phyloP scores from a whole-genome alignment of 2,888 invertebrate genomes.

The Ornithoptera priamus region DNA sequence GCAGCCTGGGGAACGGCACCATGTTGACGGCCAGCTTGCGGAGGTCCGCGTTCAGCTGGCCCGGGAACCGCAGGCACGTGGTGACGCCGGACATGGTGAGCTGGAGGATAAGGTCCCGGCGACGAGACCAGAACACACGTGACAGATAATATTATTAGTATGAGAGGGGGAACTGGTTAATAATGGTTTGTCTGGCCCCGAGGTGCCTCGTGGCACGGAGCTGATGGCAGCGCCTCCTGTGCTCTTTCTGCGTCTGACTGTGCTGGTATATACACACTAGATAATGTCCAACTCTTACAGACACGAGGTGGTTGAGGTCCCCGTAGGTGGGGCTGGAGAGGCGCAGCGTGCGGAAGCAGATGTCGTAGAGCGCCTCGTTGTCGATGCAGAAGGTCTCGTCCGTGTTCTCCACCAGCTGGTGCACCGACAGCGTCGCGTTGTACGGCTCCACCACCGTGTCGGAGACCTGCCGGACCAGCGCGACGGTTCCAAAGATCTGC shows the following conservation, averaged over 20 bases:
- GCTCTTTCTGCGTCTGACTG: too few relatives aligned
- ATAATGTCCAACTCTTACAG: slow-evolving; percentile 41
- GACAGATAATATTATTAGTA: too few relatives aligned
- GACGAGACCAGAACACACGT: too few relatives aligned
- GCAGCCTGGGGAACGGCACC: slow-evolving; percentile 98
- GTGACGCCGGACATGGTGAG: slow-evolving; percentile 93
- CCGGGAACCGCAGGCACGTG: slow-evolving; percentile 89
- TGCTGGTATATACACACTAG: too few relatives aligned
- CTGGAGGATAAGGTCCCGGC: too few relatives aligned
- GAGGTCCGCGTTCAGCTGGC: slow-evolving; percentile 82
- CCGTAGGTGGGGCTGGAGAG: slow-evolving; percentile 92
- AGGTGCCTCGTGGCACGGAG: too few relatives aligned
- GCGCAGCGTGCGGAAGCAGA: slow-evolving; percentile 94
- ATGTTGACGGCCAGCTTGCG: slow-evolving; percentile 96
- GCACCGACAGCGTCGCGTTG: slow-evolving; percentile 92
- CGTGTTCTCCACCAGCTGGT: slow-evolving; percentile 92
- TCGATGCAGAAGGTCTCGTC: slow-evolving; percentile 94
- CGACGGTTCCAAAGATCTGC: too few relatives aligned
- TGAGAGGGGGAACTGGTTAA: too few relatives aligned
- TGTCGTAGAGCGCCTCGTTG: slow-evolving; percentile 83
- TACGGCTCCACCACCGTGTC: slow-evolving; percentile 84
- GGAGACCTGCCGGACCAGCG: slow-evolving; percentile 56
- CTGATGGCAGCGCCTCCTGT: too few relatives aligned
- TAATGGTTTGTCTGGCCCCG: too few relatives aligned
- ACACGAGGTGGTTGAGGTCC: slow-evolving; percentile 93